These are phyloP conservation scores for Mastacembelus armatus DNA, from an alignment of 2,797 vertebrate species.

Conservation along the genomic window DNA sequence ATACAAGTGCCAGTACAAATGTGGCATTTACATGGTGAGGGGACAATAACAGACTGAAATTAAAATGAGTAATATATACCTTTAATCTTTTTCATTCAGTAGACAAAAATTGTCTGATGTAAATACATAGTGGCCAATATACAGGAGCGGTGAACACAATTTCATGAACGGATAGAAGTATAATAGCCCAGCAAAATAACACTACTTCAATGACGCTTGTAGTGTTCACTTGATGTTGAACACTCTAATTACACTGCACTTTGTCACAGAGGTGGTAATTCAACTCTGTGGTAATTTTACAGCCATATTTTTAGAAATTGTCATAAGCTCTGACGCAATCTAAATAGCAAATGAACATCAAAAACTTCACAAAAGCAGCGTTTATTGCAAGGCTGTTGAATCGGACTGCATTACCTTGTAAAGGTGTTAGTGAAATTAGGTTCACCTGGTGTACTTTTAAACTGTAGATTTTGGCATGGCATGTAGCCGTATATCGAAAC, in stretches of 20 bases:
- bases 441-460: conserved; percentile 65
- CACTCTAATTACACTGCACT: conserved; percentile 40
- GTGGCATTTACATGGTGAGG: conserved; percentile 34
- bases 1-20: conserved; percentile 25
- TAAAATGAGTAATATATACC: conserved; percentile 57
- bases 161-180: conserved; percentile 39
- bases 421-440: conserved; percentile 53
- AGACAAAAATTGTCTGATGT: conserved; percentile 65
- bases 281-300: conserved; percentile 49
- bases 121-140: conserved; percentile 72
- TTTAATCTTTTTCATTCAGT: conserved; percentile 67
- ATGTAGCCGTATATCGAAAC: conserved; percentile 78
- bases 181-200: conserved; percentile 41
- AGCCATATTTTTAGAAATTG: conserved; percentile 59
- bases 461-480: conserved; percentile 77
- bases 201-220: conserved; percentile 37
- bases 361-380: conserved; percentile 30
- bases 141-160: conserved; percentile 54
- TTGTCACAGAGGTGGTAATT: conserved; percentile 46
- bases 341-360: conserved; percentile 29
- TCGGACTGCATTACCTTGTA: conserved; percentile 34
- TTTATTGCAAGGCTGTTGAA: conserved; percentile 37
- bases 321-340: conserved; percentile 44
- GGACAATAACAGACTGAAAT: conserved; percentile 58
- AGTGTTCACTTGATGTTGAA: conserved; percentile 35